phyloP scores from a whole-genome alignment of 2,888 invertebrate genomes.

The Leucoma salicis region DNA sequence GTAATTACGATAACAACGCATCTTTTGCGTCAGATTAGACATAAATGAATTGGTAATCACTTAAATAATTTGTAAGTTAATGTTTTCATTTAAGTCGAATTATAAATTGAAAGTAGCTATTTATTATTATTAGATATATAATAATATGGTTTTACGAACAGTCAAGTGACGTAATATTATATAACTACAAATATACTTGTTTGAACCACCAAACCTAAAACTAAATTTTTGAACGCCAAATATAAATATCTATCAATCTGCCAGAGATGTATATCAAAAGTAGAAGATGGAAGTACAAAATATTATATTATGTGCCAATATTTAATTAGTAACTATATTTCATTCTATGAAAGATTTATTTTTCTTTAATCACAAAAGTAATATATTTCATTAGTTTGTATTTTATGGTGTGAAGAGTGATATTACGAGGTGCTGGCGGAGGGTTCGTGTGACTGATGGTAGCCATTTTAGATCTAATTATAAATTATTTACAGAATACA shows the following conservation, averaged over 20 bases:
- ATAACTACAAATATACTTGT: background rate
- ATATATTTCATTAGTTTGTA: conserved; percentile 32
- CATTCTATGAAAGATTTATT: conserved; percentile 9
- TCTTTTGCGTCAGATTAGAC: background rate
- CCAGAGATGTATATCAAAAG: conserved; percentile 7
- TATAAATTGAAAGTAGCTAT: background rate
- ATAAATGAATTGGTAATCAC: background rate
- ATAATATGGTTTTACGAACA: background rate
- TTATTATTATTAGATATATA: too few relatives aligned
- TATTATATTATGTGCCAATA: conserved; percentile 38
- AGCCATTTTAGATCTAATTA: conserved; percentile 37
- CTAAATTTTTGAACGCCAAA: conserved; percentile 26
- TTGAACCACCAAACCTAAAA: background rate
- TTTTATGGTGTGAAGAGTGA: background rate
- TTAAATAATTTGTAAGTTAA: background rate
- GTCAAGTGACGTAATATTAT: background rate
- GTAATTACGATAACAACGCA: background rate
- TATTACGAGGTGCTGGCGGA: conserved; percentile 42
- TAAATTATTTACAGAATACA: conserved; percentile 43
- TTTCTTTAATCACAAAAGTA: conserved; percentile 18
- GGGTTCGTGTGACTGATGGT: conserved; percentile 21
- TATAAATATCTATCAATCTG: conserved; percentile 6
- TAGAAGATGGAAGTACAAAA: conserved; percentile 36
- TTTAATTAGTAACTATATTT: conserved; percentile 27
- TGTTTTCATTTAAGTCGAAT: background rate